A percentile compares a stretch with the other conserved stretches of the same genome.
phyloP scores from a whole-genome alignment of 2,113 vertebrate genomes.

The Gasterosteus aculeatus region DNA sequence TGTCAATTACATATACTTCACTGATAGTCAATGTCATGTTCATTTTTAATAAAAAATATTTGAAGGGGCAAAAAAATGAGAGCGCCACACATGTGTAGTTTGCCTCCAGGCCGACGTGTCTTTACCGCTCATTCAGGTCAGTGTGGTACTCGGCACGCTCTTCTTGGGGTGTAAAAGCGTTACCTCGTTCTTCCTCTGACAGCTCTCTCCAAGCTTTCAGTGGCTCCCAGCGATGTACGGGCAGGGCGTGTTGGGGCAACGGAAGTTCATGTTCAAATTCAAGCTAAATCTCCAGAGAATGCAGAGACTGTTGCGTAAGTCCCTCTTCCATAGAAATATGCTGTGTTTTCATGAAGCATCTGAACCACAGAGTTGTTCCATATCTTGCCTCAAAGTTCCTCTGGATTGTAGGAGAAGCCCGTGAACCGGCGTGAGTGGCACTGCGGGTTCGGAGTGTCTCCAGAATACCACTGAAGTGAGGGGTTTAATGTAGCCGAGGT shows the following conservation, averaged over 20 bases:
- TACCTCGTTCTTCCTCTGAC: slow-evolving; percentile 69
- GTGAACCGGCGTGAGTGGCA: slow-evolving; percentile 52
- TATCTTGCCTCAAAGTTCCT: slow-evolving; percentile 14
- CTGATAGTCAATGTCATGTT: slow-evolving; percentile 1
- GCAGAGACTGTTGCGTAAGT: slow-evolving; percentile 53
- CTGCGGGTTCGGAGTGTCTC: slow-evolving; percentile 50
- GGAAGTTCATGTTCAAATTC: slow-evolving; percentile 62
- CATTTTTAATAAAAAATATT: slow-evolving; percentile 37
- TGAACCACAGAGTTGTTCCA: slow-evolving; percentile 9
- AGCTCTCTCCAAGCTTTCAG: slow-evolving; percentile 43
- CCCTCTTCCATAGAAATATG: slow-evolving; percentile 44
- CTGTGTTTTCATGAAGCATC: slow-evolving; percentile 27
- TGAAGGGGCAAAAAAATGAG: slow-evolving; percentile 20
- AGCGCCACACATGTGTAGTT: slow-evolving; percentile 19
- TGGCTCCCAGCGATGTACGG: slow-evolving; percentile 58
- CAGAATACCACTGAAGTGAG: slow-evolving; percentile 40
- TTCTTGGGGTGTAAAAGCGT: slow-evolving; percentile 73
- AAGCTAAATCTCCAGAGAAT: slow-evolving; percentile 45
- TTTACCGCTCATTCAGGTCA: slow-evolving; percentile 46
- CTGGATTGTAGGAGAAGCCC: slow-evolving; percentile 42
- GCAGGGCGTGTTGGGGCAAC: slow-evolving; percentile 67
- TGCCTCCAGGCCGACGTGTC: slow-evolving; percentile 32
- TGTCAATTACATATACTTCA: neutral
- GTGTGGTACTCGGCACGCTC: slow-evolving; percentile 52
- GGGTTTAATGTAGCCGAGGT: slow-evolving; percentile 55